Evolutionary conservation across 2,113 vertebrate species (phyloP).

Genomic region (Malurus alboscapulatus): DNA sequence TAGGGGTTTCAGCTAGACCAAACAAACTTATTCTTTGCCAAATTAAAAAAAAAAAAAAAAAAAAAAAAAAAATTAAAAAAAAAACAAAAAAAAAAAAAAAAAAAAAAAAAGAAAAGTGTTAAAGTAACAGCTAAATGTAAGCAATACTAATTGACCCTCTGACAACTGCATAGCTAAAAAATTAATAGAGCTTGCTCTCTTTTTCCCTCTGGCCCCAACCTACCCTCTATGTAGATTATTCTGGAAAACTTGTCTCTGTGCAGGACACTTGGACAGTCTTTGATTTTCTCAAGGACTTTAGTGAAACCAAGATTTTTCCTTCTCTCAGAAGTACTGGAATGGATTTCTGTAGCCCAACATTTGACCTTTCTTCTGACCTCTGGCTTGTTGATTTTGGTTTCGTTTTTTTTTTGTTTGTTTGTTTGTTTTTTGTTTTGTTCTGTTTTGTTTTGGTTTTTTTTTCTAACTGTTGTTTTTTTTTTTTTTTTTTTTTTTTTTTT

Average conservation of each 20-base stretch:
- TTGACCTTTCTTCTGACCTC: not conserved
- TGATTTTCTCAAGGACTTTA: not conserved
- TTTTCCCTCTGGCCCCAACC: not conserved
- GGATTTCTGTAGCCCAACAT: not conserved
- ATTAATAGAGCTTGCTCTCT: not conserved
- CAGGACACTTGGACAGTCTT: not conserved
- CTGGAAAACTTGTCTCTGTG: not conserved
- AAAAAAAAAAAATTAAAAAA: no score
- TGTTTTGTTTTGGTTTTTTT: not conserved
- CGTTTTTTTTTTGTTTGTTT: not conserved
- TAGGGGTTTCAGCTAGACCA: not conserved
- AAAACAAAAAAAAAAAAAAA: not conserved
- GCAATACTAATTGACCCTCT: not conserved
- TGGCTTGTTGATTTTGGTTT: accelerated
- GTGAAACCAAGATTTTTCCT: not conserved
- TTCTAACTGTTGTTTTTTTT: no score
- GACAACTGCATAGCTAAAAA: not conserved
- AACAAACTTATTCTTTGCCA: not conserved
- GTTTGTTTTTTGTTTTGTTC: no score
- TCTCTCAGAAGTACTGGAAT: not conserved
- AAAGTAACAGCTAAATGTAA: not conserved
- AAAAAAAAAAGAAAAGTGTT: not conserved
- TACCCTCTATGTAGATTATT: not conserved
- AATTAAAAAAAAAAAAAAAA: not conserved
- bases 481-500: not conserved